Evolutionary conservation across 2,113 vertebrate genomes (phyloP).

Genomic region (Gnathonemus longibarbis): DNA sequence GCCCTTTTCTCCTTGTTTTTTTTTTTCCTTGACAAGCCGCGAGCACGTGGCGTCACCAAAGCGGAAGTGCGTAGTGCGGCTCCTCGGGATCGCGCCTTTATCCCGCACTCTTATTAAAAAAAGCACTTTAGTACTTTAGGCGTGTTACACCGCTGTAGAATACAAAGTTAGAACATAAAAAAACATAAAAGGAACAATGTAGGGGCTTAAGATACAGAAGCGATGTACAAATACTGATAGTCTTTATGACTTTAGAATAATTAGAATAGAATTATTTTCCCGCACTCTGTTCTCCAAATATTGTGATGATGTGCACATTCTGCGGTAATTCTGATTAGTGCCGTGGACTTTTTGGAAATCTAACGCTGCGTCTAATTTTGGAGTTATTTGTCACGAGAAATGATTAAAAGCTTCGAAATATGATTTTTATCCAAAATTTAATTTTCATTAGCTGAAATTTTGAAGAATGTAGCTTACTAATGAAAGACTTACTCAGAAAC

Average conservation of each 20-base stretch:
- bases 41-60: neutral
- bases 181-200: neutral
- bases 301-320: neutral
- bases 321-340: neutral
- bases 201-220: neutral
- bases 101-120: neutral
- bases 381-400: neutral
- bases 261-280: neutral
- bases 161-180: neutral
- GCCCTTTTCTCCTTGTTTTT: conserved; percentile 3
- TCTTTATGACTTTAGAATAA: neutral
- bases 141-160: neutral
- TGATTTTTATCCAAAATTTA: neutral
- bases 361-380: neutral
- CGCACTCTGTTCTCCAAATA: neutral
- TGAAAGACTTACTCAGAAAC: neutral
- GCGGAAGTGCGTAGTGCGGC: neutral
- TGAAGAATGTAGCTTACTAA: neutral
- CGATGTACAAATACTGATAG: neutral
- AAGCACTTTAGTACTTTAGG: neutral
- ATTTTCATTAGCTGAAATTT: neutral
- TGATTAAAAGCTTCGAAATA: neutral
- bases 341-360: neutral
- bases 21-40: neutral
- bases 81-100: neutral